Percentiles rank a stretch among this genome's conserved stretches.
These are phyloP conservation scores for Vandiemenella viatica DNA, from an alignment of 2,888 invertebrate genomes.

Conservation along the genomic window DNA sequence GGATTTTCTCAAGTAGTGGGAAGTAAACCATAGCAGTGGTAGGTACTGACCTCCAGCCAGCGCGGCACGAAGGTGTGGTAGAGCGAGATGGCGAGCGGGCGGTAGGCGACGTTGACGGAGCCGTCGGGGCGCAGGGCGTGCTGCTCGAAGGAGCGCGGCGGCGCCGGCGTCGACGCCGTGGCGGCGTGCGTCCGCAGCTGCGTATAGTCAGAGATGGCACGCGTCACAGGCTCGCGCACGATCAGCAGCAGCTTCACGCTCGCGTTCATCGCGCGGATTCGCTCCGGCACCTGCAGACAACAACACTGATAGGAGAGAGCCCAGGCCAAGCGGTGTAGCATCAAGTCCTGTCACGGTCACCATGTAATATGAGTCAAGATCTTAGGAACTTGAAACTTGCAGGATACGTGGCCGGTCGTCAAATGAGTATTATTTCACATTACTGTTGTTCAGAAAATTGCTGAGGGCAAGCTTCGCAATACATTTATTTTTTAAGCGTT, in stretches of 20 bases:
- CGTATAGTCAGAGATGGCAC: constrained; percentile 93
- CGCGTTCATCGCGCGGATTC: constrained; percentile 87
- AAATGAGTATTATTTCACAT: too few relatives aligned
- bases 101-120: constrained; percentile 66
- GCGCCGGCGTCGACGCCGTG: constrained; percentile 45
- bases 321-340: too few relatives aligned
- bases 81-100: constrained; percentile 73
- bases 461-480: too few relatives aligned
- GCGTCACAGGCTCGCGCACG: constrained; percentile 87
- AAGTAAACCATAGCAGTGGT: too few relatives aligned
- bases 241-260: constrained; percentile 82
- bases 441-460: too few relatives aligned
- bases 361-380: too few relatives aligned
- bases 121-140: constrained; percentile 67
- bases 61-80: constrained; percentile 79
- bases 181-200: constrained; percentile 75
- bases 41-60: constrained; percentile 68
- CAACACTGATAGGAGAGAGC: background rate
- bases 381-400: too few relatives aligned
- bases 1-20: too few relatives aligned
- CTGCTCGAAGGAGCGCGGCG: constrained; percentile 56
- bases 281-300: constrained; percentile 60
- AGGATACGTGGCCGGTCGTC: too few relatives aligned
- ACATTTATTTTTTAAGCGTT: too few relatives aligned
- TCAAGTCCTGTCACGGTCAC: too few relatives aligned